phyloP scores from a whole-genome alignment of 2,113 vertebrate species.

The Halichoeres trimaculatus region DNA sequence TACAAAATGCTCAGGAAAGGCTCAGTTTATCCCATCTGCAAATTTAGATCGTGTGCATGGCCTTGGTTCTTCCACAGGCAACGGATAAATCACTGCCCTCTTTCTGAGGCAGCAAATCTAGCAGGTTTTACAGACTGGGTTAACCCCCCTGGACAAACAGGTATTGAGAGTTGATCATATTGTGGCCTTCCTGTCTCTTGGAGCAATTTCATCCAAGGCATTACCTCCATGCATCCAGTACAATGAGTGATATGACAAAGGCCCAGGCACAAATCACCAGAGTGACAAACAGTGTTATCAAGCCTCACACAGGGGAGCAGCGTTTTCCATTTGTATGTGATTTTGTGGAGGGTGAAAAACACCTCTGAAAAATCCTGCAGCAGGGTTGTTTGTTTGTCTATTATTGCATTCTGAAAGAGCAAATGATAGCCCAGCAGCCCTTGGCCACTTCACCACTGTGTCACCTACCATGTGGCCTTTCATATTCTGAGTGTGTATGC shows the following conservation, averaged over 20 bases:
- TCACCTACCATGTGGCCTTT: conserved; percentile 7
- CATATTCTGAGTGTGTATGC: not conserved
- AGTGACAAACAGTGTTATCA: conserved; percentile 41
- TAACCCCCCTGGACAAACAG: not conserved
- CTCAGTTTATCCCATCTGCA: not conserved
- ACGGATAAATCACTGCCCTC: conserved; percentile 8
- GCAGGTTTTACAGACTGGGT: conserved; percentile 4
- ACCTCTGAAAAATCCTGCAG: conserved; percentile 29
- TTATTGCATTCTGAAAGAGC: conserved; percentile 36
- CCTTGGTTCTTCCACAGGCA: not conserved
- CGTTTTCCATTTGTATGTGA: conserved; percentile 31
- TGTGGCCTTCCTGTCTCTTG: conserved; percentile 7
- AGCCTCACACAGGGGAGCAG: conserved; percentile 14
- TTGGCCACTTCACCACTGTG: conserved; percentile 9
- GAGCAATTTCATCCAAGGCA: conserved; percentile 26
- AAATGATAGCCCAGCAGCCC: conserved; percentile 7
- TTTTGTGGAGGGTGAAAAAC: conserved; percentile 6
- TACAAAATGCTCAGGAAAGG: not conserved
- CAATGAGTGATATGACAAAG: conserved; percentile 39
- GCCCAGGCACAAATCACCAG: conserved; percentile 30
- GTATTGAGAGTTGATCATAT: conserved; percentile 16
- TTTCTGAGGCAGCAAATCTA: not conserved
- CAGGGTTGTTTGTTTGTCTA: conserved; percentile 31
- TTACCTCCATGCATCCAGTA: conserved; percentile 19
- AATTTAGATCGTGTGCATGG: conserved; percentile 4